Conservation (phyloP, 92 coral and sea anemone species). For the Galaxea fascicularis region DNA sequence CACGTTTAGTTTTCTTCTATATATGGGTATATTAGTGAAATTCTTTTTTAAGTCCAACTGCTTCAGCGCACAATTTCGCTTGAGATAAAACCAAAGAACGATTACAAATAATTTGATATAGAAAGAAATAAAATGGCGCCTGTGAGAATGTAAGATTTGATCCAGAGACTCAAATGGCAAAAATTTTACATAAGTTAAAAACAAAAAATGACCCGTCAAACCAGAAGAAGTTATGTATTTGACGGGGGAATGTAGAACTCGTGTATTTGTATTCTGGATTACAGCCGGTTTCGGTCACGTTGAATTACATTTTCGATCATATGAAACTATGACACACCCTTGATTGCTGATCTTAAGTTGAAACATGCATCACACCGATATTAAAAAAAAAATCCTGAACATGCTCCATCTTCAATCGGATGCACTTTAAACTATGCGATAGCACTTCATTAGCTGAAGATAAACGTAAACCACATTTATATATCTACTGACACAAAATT, state of each 20-base stretch:
- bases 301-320: too few relatives aligned
- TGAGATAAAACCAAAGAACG: neutral
- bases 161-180: too few relatives aligned
- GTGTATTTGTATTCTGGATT: too few relatives aligned
- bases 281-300: neutral
- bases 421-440: neutral
- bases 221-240: too few relatives aligned
- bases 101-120: too few relatives aligned
- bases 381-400: neutral
- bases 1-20: neutral
- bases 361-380: neutral
- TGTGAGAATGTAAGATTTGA: too few relatives aligned
- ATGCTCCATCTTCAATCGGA: neutral
- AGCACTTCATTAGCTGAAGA: neutral
- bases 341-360: neutral
- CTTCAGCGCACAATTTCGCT: neutral
- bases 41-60: too few relatives aligned
- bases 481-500: too few relatives aligned
- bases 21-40: neutral
- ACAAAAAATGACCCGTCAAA: too few relatives aligned
- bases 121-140: neutral
- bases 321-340: neutral
- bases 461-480: neutral
- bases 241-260: too few relatives aligned
- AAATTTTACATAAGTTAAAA: too few relatives aligned